Base-by-base conservation (phyloP, 2,797 vertebrate species). In the Chaunax sp. region DNA sequence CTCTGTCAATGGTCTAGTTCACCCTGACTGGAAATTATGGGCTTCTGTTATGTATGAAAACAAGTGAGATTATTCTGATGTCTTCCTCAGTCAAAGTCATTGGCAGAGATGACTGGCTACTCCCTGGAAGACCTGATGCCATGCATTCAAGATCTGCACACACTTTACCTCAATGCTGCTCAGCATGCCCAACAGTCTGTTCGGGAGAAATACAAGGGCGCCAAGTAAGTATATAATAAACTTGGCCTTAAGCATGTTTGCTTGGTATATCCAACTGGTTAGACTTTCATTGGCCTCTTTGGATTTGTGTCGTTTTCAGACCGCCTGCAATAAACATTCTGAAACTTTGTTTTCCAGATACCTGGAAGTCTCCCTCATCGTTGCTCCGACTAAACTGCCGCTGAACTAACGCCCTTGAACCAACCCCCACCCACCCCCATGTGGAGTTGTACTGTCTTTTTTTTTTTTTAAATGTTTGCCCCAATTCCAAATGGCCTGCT, bases 171-270 rank as follows among this genome's bases (percentile, higher is more conserved):
- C 90, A 88, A 41, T 82, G 96, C 96, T 41, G 52, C 95, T 52
- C 94, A 95, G 67, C 98, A 99, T n/a, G 92, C 95, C 0, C 98
- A 99, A 85, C 98, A 99, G 88, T 97, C 97, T 3, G 94, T 99
- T 77, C 89, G 93, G 61, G 98, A 99, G 69, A 99, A 99, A 85
- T 99, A 99, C 92, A 99, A 98, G 89, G 88, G 86, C 23, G 43
- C 93, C 0, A 99, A 97, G 98, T 99, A 90, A 94, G 97, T 83
- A 0, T 0, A 2, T 3, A 5, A 43, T 25, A 3, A 16, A 30
- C 2, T 2, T 23, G 6, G 13, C 22, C 12, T 7, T 1, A 26
- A 15, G n/a, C 11, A 12, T 13, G 5, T 14, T 7, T 23, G 15
- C 11, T 16, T 26, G 1, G 6, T 10, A n/a, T n/a, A n/a, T n/a